Evolutionary conservation across 2,888 invertebrate species (phyloP), one percentile per base, ranked within the genome.

Genomic region (Hypomecis punctinalis): DNA sequence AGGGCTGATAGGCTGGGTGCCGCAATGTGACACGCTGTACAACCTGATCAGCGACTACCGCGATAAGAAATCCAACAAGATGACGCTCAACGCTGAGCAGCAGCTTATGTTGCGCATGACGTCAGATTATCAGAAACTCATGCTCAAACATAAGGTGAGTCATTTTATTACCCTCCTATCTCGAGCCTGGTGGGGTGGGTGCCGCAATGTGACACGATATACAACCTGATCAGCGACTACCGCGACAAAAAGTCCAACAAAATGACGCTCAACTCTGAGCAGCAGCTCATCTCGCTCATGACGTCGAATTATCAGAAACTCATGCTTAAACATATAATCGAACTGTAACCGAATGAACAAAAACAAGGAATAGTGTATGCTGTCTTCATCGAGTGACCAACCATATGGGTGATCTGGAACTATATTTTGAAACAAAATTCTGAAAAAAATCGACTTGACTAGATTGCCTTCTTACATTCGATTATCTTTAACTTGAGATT

Each of bases 121-220:
- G 0, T 98, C 98, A 0, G 99, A 99, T 84, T 99, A 99, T 80
- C 99, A 99, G 86, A 99, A 99, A 84, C 93, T 99, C 66, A 97
- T 98, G 74, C 93, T 99, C 61, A 98, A 99, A 96, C 99, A 99
- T 88, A 99, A 99, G 92, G 97, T 97, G 37, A 70, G 80, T 68
- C 6, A 23, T 3, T 2, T 23, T 23, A 23, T 91, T 99, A 55
- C 99, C 99, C 99, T 36, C 99, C 99, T 0, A 99, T 99, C 90
- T 99, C 99, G 5, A 99, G 99, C 0, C 94, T 99, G 37, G 98
- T 99, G 72, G 98, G 99, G 66, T 99, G 99, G 99, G 99, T 99
- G 61, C 99, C 99, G 0, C 98, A 99, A 84, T 99, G 99, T 88
- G 99, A 99, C 90, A 99, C 99, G 0, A 93, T 99, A 13, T 99